Conservation (phyloP, 2,113 vertebrate species). For the Ursus arctos region DNA sequence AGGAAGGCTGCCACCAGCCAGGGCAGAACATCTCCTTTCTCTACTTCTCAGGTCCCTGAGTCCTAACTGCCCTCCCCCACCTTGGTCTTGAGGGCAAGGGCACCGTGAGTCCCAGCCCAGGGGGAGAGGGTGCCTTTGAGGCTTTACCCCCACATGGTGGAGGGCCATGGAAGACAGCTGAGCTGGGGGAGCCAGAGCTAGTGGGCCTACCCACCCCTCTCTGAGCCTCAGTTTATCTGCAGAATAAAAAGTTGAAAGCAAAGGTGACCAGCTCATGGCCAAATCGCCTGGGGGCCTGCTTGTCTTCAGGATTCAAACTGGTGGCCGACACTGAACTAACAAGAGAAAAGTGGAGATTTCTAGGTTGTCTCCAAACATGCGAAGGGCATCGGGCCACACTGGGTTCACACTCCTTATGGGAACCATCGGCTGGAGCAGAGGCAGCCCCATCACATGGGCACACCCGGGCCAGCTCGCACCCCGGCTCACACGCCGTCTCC, state of each 20-base stretch:
- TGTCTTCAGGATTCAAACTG: neutral
- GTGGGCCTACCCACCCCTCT: neutral
- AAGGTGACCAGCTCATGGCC: neutral
- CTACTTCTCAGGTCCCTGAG: neutral
- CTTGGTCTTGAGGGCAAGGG: neutral
- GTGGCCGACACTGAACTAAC: neutral
- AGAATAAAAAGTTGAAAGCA: neutral
- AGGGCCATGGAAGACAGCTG: neutral
- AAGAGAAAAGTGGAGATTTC: neutral
- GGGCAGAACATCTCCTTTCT: no score
- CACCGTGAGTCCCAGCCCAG: neutral
- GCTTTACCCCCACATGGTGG: neutral
- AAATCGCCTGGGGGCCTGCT: neutral
- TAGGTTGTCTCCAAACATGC: neutral
- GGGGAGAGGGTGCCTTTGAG: neutral
- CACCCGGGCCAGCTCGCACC: fast-evolving
- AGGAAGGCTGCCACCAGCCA: neutral
- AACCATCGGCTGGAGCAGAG: neutral
- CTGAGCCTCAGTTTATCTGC: neutral
- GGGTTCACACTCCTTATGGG: fast-evolving
- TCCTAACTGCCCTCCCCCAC: neutral
- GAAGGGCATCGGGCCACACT: neutral
- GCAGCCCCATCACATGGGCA: fast-evolving
- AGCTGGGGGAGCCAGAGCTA: neutral
- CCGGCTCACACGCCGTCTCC: neutral